Evolutionary conservation across 2,888 invertebrate species (phyloP).

Genomic region (Electrophaes corylata): DNA sequence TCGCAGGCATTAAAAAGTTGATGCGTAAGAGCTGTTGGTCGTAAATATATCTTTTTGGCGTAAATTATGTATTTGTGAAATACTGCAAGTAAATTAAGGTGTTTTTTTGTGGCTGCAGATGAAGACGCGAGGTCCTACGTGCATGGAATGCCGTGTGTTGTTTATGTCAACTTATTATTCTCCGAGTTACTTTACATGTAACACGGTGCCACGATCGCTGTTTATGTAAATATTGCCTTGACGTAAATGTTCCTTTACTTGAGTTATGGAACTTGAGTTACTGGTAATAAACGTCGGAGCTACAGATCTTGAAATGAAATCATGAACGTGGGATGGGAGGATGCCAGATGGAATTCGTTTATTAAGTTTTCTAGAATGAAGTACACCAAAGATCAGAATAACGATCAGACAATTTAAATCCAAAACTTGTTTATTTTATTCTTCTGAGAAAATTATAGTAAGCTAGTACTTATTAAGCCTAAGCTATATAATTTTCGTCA

Average conservation of each 20-base stretch:
- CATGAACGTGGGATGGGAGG: conserved; percentile 21
- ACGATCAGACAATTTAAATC: conserved; percentile 7
- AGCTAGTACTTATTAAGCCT: neutral
- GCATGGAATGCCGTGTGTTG: conserved; percentile 49
- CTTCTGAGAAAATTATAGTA: neutral
- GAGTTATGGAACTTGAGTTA: conserved; percentile 37
- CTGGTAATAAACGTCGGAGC: conserved; percentile 43
- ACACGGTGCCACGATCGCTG: conserved; percentile 52
- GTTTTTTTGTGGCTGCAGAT: conserved; percentile 49
- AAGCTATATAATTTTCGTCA: neutral
- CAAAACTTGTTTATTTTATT: neutral
- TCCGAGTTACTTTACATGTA: conserved; percentile 41
- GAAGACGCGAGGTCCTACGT: conserved; percentile 55
- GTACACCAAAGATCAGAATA: neutral
- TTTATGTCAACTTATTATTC: conserved; percentile 57
- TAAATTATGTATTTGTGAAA: conserved; percentile 38
- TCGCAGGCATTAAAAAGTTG: conserved; percentile 28
- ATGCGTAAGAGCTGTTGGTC: conserved; percentile 20
- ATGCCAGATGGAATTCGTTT: conserved; percentile 12
- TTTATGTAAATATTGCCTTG: conserved; percentile 57
- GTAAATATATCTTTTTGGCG: conserved; percentile 25
- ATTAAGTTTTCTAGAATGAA: conserved; percentile 1
- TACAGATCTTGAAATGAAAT: conserved; percentile 38
- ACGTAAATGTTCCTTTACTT: conserved; percentile 53
- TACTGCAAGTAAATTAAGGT: conserved; percentile 45